phyloP scores from a whole-genome alignment of 2,888 invertebrate species.

The Parnassius orleans region DNA sequence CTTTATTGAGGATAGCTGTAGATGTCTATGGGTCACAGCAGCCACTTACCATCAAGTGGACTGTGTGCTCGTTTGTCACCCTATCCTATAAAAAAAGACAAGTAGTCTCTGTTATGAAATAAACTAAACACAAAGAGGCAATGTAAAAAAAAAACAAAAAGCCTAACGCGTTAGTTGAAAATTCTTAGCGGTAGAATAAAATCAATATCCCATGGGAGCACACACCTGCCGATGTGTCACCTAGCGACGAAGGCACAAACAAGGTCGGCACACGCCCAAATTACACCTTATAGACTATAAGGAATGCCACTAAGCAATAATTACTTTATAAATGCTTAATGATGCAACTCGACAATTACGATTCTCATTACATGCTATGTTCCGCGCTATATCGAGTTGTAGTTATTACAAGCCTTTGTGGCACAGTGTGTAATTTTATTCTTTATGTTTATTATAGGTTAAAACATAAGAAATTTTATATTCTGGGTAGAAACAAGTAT shows the following conservation, averaged over 20 bases:
- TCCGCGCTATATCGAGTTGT: neutral
- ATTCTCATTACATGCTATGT: neutral
- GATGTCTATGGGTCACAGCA: too few relatives aligned
- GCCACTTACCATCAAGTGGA: too few relatives aligned
- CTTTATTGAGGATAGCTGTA: too few relatives aligned
- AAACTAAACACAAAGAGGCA: too few relatives aligned
- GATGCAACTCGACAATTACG: neutral
- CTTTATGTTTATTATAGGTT: too few relatives aligned
- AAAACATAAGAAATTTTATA: too few relatives aligned
- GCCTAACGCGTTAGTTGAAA: constrained; percentile 13
- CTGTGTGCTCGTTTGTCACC: too few relatives aligned
- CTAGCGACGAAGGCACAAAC: constrained; percentile 63
- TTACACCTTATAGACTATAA: constrained; percentile 28
- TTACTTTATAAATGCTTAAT: constrained; percentile 18
- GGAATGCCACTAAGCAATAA: constrained; percentile 8
- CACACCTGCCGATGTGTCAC: constrained; percentile 56
- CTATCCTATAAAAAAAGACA: too few relatives aligned
- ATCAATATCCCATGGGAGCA: constrained; percentile 59
- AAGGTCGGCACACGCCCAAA: constrained; percentile 43
- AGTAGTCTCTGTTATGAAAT: too few relatives aligned
- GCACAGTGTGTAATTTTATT: too few relatives aligned
- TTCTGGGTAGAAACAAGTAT: too few relatives aligned
- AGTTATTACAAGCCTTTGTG: neutral
- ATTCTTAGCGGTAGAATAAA: constrained; percentile 35
- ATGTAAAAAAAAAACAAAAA: constrained; percentile 13